Base-by-base conservation (phyloP, 2,797 vertebrate species). In the Lateolabrax maculatus region DNA sequence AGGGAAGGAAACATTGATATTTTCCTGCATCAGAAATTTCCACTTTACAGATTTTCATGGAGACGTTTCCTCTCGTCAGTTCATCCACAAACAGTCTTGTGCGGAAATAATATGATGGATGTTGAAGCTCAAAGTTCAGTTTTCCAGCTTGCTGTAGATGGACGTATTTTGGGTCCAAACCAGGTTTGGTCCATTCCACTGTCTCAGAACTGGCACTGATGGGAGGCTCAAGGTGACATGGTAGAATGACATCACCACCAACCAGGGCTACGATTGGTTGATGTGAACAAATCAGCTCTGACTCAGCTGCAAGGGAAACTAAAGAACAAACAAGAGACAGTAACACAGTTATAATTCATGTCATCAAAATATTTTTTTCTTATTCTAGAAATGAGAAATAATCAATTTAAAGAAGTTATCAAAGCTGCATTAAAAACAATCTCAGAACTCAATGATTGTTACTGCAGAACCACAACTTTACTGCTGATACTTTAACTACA, bases 231-330 rank as follows among this genome's bases (percentile, higher is more conserved):
- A 52, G 23, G 2, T 27, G 51, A 2, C 51, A 52, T 7, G 23
- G 13, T 11, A 52, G 51, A 8, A 8, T 27, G 51, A 12, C 49
- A 10, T 52, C 13, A 13, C 27, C 23, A 3, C 23, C 25, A 5
- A 7, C 23, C 1, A 1, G 3, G 4, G 11, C 49, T 25, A 1
- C 5, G 0, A 51, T n/a, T 13, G 49, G 11, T 25, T 25, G 1
- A 2, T 25, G 12, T 23, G 48, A 23, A 9, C 3, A 9, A 7
- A 6, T 15, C n/a, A 49, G 4, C 3, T 49, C 11, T 0, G 21
- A 11, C n/a, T 12, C 5, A 5, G 4, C 49, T 51, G 49, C 5
- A 11, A n/a, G 49, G 31, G 31, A 34, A 34, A 34, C 31, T 3
- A 34, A 3, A 34, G 31, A 34, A 34, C 31, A 34, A 34, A 6